These are phyloP conservation scores for Rhamphomyia laevipes DNA, from an alignment of 2,888 invertebrate genomes.

Conservation along the genomic window DNA sequence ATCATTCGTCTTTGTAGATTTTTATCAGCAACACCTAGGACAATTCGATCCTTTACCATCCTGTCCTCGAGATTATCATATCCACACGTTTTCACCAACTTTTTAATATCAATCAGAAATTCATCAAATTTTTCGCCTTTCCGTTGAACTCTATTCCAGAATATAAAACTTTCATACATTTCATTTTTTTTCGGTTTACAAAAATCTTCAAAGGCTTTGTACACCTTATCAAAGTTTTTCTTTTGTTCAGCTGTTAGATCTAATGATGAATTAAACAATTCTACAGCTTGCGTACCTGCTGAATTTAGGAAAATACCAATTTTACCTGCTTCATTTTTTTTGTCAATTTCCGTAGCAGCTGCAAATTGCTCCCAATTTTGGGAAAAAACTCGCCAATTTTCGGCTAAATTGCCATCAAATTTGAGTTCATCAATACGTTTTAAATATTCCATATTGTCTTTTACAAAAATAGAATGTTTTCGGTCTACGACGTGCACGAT, in stretches of 20 bases:
- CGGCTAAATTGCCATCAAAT: background rate
- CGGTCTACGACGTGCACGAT: no score
- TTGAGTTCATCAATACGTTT: background rate
- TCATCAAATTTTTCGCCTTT: background rate
- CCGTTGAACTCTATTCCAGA: background rate
- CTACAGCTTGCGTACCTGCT: background rate
- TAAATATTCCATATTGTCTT: no score
- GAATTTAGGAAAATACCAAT: background rate
- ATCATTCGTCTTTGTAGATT: background rate
- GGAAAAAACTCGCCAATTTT: background rate
- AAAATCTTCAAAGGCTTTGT: background rate
- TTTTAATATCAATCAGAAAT: background rate
- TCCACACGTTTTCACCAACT: background rate
- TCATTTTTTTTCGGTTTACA: background rate
- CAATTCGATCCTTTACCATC: background rate
- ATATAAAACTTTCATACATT: background rate
- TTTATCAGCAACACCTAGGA: background rate
- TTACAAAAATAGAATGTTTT: no score
- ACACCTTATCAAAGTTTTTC: background rate
- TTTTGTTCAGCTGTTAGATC: background rate
- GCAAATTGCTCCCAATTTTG: background rate
- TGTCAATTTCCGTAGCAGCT: background rate
- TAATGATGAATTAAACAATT: conserved; percentile 5
- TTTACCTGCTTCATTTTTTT: background rate
- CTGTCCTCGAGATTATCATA: background rate